phyloP scores from a whole-genome alignment of 2,797 vertebrate species.

The Chaetodon trifasciatus region DNA sequence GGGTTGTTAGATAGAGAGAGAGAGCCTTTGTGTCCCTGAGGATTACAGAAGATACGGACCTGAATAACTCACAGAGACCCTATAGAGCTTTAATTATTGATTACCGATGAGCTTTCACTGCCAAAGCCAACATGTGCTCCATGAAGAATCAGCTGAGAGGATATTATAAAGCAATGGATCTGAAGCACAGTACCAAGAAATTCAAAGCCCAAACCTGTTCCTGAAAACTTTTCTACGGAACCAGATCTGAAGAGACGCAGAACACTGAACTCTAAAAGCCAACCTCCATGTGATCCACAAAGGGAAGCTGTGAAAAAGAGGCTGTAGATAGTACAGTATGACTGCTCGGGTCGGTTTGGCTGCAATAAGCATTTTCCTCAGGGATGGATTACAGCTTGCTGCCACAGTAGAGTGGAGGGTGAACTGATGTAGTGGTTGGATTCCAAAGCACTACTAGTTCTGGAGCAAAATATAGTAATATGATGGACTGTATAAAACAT shows the following conservation, averaged over 20 bases:
- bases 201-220: slow-evolving; percentile 27
- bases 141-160: slow-evolving; percentile 52
- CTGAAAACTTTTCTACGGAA: slow-evolving; percentile 16
- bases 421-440: slow-evolving; percentile 5
- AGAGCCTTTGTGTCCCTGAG: slow-evolving; percentile 49
- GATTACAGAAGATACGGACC: slow-evolving; percentile 61
- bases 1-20: not conserved
- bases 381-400: slow-evolving; percentile 43
- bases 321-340: not conserved
- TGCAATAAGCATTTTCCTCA: slow-evolving; percentile 35
- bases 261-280: slow-evolving; percentile 17
- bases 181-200: slow-evolving; percentile 8
- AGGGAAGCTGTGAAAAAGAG: slow-evolving; percentile 20
- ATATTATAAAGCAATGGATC: slow-evolving; percentile 16
- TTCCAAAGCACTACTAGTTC: slow-evolving; percentile 30
- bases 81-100: slow-evolving; percentile 81
- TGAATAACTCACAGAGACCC: slow-evolving; percentile 73
- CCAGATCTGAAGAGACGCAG: not conserved
- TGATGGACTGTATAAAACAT: too few relatives aligned
- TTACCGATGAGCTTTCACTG: slow-evolving; percentile 58
- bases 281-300: slow-evolving; percentile 26
- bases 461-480: slow-evolving; percentile 1
- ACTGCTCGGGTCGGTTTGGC: slow-evolving; percentile 14
- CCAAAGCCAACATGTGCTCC: slow-evolving; percentile 49
- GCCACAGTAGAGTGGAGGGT: slow-evolving; percentile 10